Evolutionary conservation across 2,888 invertebrate genomes (phyloP).

Genomic region (Stratiomys singularior): DNA sequence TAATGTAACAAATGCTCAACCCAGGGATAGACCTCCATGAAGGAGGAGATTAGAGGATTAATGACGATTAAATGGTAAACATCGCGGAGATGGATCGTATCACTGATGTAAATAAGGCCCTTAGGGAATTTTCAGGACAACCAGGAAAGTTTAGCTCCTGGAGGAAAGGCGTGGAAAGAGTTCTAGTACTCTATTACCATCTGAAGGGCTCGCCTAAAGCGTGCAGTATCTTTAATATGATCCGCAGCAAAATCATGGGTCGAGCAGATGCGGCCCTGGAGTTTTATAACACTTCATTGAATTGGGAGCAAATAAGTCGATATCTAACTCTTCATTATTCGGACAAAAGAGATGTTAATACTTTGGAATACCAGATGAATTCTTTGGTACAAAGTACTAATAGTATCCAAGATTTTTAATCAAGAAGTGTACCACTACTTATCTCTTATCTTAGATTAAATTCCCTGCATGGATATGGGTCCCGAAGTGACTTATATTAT

Average conservation of each 20-base stretch:
- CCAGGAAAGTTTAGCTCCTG: neutral
- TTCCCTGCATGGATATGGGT: conserved; percentile 39
- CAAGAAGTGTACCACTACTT: conserved; percentile 44
- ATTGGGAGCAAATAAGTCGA: conserved; percentile 43
- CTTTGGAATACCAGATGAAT: conserved; percentile 46
- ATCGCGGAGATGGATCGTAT: too few species aligned
- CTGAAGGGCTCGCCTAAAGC: conserved; percentile 32
- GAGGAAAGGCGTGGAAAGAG: neutral
- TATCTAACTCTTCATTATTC: conserved; percentile 48
- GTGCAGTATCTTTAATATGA: conserved; percentile 23
- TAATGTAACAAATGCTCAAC: neutral
- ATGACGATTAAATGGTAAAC: neutral
- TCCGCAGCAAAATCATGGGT: conserved; percentile 31
- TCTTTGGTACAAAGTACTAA: conserved; percentile 30
- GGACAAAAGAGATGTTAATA: conserved; percentile 42
- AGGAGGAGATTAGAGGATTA: conserved; percentile 6
- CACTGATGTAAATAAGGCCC: neutral
- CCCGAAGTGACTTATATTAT: conserved; percentile 20
- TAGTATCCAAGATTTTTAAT: conserved; percentile 45
- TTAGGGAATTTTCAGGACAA: conserved; percentile 5
- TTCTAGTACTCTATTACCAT: neutral
- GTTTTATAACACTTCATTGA: conserved; percentile 46
- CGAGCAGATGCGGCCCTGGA: conserved; percentile 35
- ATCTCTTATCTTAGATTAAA: conserved; percentile 11
- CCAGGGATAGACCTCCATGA: conserved; percentile 14